phyloP scores from a whole-genome alignment of 2,888 invertebrate species.

The Notocelia uddmanniana region DNA sequence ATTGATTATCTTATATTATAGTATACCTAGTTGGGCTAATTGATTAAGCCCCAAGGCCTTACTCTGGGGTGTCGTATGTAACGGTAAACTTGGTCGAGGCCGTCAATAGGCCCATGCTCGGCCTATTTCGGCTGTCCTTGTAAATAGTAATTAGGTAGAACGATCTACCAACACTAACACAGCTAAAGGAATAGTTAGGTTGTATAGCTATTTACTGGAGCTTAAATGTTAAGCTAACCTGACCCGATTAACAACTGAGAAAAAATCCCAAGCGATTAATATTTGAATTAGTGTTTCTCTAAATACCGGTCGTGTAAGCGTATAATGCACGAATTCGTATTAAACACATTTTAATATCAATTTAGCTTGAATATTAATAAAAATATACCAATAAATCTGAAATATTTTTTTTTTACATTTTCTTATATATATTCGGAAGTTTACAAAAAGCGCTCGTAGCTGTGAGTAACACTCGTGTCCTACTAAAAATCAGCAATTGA shows the following conservation, averaged over 20 bases:
- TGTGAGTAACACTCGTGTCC: too few species aligned
- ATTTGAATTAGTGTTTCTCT: background rate
- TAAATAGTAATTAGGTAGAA: conserved; percentile 49
- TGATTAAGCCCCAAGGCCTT: conserved; percentile 32
- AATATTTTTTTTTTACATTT: too few species aligned
- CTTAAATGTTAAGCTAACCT: background rate
- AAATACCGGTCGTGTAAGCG: too few species aligned
- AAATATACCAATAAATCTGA: too few species aligned
- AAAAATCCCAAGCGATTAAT: background rate
- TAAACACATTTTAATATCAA: too few species aligned
- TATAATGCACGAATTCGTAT: too few species aligned
- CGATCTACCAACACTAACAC: background rate
- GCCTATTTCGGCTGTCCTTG: conserved; percentile 36
- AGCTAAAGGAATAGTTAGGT: background rate
- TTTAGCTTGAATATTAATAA: too few species aligned
- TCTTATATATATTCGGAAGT: too few species aligned
- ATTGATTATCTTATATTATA: conserved; percentile 29
- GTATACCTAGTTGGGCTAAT: conserved; percentile 30
- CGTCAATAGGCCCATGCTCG: conserved; percentile 13
- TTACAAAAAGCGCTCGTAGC: too few species aligned
- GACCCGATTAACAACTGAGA: background rate
- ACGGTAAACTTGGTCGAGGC: conserved; percentile 16
- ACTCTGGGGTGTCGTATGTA: conserved; percentile 32
- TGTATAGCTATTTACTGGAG: background rate
- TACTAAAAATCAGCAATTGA: too few species aligned